A percentile compares a stretch with the other conserved stretches of the same genome.
Conservation (phyloP, 2,113 vertebrate genomes). For the Oryctolagus cuniculus region DNA sequence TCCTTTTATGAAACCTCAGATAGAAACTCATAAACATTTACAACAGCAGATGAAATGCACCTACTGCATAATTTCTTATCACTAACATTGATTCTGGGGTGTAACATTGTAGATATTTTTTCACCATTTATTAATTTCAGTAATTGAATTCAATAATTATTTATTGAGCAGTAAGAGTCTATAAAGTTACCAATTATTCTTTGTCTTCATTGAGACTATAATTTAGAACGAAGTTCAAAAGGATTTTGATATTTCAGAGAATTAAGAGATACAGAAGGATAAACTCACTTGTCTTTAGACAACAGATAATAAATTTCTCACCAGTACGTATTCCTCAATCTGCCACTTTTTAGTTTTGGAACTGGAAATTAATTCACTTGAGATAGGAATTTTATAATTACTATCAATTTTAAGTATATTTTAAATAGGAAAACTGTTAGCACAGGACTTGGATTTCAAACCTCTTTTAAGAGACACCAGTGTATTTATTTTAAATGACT, state of each 20-base stretch:
- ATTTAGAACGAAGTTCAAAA: not conserved
- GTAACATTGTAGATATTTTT: conserved; percentile 22
- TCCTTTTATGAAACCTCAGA: not conserved
- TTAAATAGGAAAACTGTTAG: not conserved
- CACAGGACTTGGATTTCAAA: not conserved
- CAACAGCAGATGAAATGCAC: not conserved
- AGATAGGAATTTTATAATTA: conserved; percentile 5
- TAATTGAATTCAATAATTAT: not conserved
- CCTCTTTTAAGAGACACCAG: not conserved
- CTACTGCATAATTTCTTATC: not conserved
- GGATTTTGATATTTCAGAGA: not conserved
- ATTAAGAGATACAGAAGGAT: conserved; percentile 34
- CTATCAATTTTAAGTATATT: conserved; percentile 36
- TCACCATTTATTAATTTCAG: not conserved
- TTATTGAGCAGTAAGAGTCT: not conserved
- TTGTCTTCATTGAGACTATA: not conserved
- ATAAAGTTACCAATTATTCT: not conserved
- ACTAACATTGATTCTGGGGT: not conserved
- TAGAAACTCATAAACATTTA: not conserved
- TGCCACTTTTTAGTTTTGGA: not conserved
- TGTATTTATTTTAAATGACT: conserved; percentile 44
- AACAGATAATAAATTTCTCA: not conserved
- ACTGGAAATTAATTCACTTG: not conserved
- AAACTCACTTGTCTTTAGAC: not conserved
- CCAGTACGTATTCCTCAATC: not conserved